phyloP scores from a whole-genome alignment of 2,797 vertebrate species.

The Myoxocephalus aenaeus region DNA sequence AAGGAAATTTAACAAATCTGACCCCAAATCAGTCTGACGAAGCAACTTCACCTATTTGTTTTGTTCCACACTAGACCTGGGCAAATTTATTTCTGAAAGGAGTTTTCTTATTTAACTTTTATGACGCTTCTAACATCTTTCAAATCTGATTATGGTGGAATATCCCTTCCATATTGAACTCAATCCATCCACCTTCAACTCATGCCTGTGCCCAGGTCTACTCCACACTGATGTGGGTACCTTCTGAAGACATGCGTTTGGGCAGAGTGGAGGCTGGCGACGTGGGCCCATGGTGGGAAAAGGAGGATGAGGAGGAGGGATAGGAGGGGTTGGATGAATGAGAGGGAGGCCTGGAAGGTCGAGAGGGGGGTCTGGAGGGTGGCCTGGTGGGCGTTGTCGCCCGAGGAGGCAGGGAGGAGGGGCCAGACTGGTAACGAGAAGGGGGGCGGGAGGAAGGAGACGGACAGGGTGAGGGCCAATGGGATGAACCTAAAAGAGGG shows the following conservation, averaged over 20 bases:
- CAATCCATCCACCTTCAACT: constrained; percentile 63
- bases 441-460: constrained; percentile 99
- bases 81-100: constrained; percentile 66
- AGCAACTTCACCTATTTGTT: constrained; percentile 59
- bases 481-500: constrained; percentile 86
- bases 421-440: constrained; percentile 99
- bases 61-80: constrained; percentile 75
- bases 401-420: constrained; percentile 98
- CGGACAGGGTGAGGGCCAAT: constrained; percentile 99
- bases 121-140: constrained; percentile 11
- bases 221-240: constrained; percentile 86
- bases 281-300: constrained; percentile 97
- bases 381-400: constrained; percentile 98
- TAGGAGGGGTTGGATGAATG: constrained; percentile 98
- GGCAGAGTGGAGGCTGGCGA: constrained; percentile 96
- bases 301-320: constrained; percentile 96
- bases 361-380: constrained; percentile 99
- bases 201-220: constrained; percentile 77
- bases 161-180: constrained; percentile 17
- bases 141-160: background rate
- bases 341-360: constrained; percentile 98
- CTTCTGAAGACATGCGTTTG: constrained; percentile 99
- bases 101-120: constrained; percentile 12
- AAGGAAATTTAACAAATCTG: constrained; percentile 47
- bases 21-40: constrained; percentile 61